Evolutionary conservation across 2,888 invertebrate species (phyloP).

Genomic region (Eilema griseolum): DNA sequence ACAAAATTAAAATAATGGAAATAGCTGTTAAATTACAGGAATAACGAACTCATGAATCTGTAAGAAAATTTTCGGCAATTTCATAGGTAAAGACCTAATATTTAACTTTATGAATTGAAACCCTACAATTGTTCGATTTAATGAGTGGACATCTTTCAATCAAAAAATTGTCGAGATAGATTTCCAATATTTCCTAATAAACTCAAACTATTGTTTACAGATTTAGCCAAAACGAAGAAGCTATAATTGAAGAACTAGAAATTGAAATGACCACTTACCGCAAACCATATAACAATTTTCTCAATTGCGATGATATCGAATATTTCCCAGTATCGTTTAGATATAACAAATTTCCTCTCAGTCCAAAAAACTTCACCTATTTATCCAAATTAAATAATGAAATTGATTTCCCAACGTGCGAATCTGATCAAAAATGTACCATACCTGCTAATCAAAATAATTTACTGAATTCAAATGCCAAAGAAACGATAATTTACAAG

Average conservation of each 20-base stretch:
- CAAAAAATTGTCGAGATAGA: no score
- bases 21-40: no score
- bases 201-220: conserved; percentile 65
- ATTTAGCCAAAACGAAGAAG: conserved; percentile 71
- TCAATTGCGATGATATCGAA: conserved; percentile 71
- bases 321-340: conserved; percentile 84
- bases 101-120: no score
- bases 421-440: conserved; percentile 14
- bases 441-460: conserved; percentile 37
- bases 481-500: conserved; percentile 59
- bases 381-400: conserved; percentile 19
- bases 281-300: conserved; percentile 65
- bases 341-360: conserved; percentile 81
- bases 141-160: no score
- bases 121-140: no score
- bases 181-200: no score
- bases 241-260: conserved; percentile 74
- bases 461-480: conserved; percentile 24
- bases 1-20: no score
- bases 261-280: conserved; percentile 77
- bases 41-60: no score
- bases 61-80: no score
- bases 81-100: no score
- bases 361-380: conserved; percentile 64
- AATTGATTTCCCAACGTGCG: conserved; percentile 26